Evolutionary conservation across 1,140 invertebrate species (phyloP).

Genomic region (Cydia fagiglandana): DNA sequence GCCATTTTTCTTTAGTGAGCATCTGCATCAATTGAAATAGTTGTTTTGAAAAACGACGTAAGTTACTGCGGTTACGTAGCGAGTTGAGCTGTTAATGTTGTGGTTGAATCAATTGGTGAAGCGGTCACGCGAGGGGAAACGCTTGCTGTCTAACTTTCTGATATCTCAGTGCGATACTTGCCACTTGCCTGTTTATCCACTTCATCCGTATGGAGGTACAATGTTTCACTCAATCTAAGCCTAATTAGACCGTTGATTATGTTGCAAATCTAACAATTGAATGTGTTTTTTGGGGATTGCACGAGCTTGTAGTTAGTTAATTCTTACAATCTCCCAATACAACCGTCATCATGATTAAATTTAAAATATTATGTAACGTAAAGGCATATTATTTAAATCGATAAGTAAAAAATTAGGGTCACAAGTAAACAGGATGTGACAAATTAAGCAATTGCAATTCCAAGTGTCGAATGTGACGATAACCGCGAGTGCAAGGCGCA

Average conservation of each 20-base stretch:
- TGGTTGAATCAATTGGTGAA: constrained; percentile 40
- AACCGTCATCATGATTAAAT: too few relatives aligned
- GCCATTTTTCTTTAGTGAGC: constrained; percentile 26
- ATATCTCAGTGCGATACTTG: constrained; percentile 34
- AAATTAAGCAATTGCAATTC: not conserved
- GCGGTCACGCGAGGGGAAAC: constrained; percentile 49
- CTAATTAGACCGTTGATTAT: not conserved
- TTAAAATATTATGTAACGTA: too few relatives aligned
- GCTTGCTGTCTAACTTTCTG: constrained; percentile 41
- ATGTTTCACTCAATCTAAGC: not conserved
- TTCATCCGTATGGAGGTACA: constrained; percentile 1
- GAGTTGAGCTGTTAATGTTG: constrained; percentile 40
- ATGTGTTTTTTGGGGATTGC: not conserved
- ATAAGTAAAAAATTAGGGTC: not conserved
- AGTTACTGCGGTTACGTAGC: constrained; percentile 30
- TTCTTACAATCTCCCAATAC: not conserved
- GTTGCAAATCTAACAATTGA: not conserved
- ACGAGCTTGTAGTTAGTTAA: not conserved
- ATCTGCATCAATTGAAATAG: constrained; percentile 8
- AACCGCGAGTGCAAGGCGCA: not conserved
- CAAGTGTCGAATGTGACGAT: not conserved
- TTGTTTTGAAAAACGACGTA: not conserved
- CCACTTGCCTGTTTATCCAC: constrained; percentile 1
- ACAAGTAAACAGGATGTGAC: not conserved
- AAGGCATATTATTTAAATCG: too few relatives aligned